These are phyloP conservation scores for Drosophila fuyamai DNA, from an alignment of 1,140 invertebrate genomes.

Conservation along the genomic window DNA sequence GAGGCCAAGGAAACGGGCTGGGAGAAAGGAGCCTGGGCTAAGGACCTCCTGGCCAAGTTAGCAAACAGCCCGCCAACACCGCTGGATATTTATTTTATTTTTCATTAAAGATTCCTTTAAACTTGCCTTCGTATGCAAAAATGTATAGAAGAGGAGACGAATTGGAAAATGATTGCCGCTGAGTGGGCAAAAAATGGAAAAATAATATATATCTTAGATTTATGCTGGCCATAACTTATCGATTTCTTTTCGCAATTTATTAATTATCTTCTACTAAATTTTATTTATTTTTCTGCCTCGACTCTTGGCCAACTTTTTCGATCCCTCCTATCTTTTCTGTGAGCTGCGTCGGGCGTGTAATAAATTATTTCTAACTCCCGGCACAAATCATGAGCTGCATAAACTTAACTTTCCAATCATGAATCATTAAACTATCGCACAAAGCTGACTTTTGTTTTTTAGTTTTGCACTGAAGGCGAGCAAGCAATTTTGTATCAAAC, in stretches of 20 bases:
- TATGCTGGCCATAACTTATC: constrained; percentile 20
- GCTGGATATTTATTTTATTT: constrained; percentile 53
- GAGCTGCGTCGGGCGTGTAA: constrained; percentile 21
- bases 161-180: constrained; percentile 19
- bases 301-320: constrained; percentile 12
- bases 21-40: constrained; percentile 1
- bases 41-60: constrained; percentile 23
- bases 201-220: neutral
- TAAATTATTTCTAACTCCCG: constrained; percentile 48
- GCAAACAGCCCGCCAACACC: constrained; percentile 31
- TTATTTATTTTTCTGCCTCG: constrained; percentile 26
- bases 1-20: constrained; percentile 9
- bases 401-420: constrained; percentile 66
- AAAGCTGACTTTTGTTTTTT: constrained; percentile 29
- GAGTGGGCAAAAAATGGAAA: constrained; percentile 10
- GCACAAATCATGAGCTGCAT: constrained; percentile 53
- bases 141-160: neutral
- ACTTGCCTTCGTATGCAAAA: constrained; percentile 20
- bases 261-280: constrained; percentile 37
- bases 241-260: constrained; percentile 13
- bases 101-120: constrained; percentile 16
- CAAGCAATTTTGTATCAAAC: constrained; percentile 38
- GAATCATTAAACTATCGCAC: constrained; percentile 69
- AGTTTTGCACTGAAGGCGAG: constrained; percentile 16
- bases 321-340: constrained; percentile 1